phyloP scores from a whole-genome alignment of 2,113 vertebrate species.

The Pachyramphus minor region DNA sequence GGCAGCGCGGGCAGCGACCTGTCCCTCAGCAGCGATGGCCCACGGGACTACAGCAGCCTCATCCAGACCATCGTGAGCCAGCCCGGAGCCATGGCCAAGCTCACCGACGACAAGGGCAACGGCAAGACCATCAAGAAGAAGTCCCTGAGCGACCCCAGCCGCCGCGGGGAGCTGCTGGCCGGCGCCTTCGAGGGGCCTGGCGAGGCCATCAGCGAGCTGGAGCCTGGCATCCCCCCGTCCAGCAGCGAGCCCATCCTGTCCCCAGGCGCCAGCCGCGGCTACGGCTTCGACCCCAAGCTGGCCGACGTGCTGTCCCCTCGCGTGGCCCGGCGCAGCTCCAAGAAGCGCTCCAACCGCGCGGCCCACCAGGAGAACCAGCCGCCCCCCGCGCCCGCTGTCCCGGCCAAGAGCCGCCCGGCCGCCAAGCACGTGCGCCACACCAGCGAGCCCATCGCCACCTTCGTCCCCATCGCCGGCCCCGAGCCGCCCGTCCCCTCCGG shows the following conservation, averaged over 20 bases:
- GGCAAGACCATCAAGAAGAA: constrained; percentile 95
- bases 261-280: neutral
- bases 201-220: constrained; percentile 87
- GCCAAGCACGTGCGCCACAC: constrained; percentile 86
- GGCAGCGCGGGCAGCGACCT: constrained; percentile 90
- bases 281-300: constrained; percentile 48
- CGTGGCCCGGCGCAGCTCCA: constrained; percentile 77
- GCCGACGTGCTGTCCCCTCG: constrained; percentile 55
- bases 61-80: constrained; percentile 91
- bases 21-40: constrained; percentile 86
- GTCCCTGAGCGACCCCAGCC: constrained; percentile 95
- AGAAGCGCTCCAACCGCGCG: constrained; percentile 82
- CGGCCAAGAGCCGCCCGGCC: constrained; percentile 56
- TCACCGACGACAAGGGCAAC: constrained; percentile 84
- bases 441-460: constrained; percentile 86
- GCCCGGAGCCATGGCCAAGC: constrained; percentile 85
- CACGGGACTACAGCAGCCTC: constrained; percentile 87
- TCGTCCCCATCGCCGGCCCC: constrained; percentile 80
- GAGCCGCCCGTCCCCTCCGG: constrained; percentile 61
- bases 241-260: constrained; percentile 94
- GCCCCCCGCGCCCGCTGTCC: neutral
- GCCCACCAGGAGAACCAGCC: constrained; percentile 76
- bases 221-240: constrained; percentile 86
- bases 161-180: constrained; percentile 78
- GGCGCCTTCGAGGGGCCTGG: constrained; percentile 74